These are phyloP conservation scores for Scomberomorus guttatus DNA, from an alignment of 2,797 vertebrate genomes.

Conservation along the genomic window DNA sequence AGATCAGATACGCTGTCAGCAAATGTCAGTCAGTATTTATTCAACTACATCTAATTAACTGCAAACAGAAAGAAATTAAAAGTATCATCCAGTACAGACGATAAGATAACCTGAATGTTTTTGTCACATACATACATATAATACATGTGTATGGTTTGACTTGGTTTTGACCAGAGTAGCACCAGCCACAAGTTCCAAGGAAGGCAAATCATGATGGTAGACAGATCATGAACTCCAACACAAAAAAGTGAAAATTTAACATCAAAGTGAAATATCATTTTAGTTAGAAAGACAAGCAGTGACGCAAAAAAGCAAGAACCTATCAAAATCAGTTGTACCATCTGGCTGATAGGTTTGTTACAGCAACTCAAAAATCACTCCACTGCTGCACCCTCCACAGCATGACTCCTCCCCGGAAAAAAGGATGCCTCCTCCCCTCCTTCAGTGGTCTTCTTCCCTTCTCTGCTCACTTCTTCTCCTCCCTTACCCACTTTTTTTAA, in stretches of 20 bases:
- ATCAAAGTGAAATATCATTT: constrained; percentile 28
- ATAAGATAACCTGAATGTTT: too few relatives aligned
- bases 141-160: too few relatives aligned
- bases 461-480: background rate
- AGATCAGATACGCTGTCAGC: too few relatives aligned
- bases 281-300: constrained; percentile 26
- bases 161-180: background rate
- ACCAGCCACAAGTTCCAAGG: background rate
- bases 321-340: constrained; percentile 9
- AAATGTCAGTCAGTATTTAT: background rate
- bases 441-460: constrained; percentile 22
- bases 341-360: constrained; percentile 50
- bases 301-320: constrained; percentile 17
- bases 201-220: background rate
- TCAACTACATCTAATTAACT: background rate
- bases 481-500: constrained; percentile 10
- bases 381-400: constrained; percentile 70
- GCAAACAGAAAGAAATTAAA: background rate
- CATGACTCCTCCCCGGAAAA: constrained; percentile 51
- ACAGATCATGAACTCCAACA: background rate
- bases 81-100: background rate
- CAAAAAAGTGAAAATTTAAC: constrained; percentile 8
- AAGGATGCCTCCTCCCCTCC: constrained; percentile 39
- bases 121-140: background rate
- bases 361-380: constrained; percentile 63